Evolutionary conservation across 2,113 vertebrate species (phyloP).

Genomic region (Merops nubicus): DNA sequence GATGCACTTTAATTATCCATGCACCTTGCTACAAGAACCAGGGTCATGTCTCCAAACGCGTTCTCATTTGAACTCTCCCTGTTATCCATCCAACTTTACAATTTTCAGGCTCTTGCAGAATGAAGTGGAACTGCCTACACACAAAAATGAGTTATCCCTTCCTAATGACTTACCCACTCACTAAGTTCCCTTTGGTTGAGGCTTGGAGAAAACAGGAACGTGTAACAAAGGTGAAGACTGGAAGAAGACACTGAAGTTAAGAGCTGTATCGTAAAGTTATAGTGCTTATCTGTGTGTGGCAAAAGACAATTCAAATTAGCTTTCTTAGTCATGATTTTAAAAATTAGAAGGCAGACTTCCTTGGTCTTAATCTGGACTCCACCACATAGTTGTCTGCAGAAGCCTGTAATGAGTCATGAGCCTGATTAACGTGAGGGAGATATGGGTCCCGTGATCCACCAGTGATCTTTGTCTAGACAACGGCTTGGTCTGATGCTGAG

Average conservation of each 20-base stretch:
- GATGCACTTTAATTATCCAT: conserved; percentile 9
- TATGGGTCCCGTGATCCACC: neutral
- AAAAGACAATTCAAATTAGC: conserved; percentile 47
- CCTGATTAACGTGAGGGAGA: neutral
- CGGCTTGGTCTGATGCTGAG: neutral
- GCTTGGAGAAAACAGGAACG: neutral
- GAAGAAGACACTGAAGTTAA: neutral
- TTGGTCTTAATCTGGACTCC: neutral
- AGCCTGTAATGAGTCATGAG: conserved; percentile 16
- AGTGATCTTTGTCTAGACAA: conserved; percentile 43
- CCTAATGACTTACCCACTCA: conserved; percentile 48
- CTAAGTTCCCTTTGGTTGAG: neutral
- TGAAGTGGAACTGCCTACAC: neutral
- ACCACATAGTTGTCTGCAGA: neutral
- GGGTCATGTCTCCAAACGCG: neutral
- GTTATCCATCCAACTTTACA: neutral
- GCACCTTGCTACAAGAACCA: neutral
- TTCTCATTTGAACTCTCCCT: neutral
- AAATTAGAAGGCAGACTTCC: conserved; percentile 9
- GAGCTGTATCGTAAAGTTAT: neutral
- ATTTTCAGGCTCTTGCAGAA: neutral
- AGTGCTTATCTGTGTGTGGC: conserved; percentile 8
- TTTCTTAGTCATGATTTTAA: conserved; percentile 46
- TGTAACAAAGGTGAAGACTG: neutral
- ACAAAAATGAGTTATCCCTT: neutral